phyloP scores from a whole-genome alignment of 2,113 vertebrate genomes.

The Speoplatyrhinus poulsoni region DNA sequence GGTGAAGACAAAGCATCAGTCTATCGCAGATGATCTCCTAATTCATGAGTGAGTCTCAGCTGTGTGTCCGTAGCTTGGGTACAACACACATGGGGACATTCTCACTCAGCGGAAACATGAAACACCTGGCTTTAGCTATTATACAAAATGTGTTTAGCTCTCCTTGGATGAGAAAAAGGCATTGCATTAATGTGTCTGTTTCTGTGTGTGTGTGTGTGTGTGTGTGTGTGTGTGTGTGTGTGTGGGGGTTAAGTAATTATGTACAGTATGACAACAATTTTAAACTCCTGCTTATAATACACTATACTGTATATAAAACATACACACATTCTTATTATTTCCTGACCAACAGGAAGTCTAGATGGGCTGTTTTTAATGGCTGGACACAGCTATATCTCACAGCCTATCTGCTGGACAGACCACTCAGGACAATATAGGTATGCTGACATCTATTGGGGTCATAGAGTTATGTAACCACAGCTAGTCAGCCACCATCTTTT shows the following conservation, averaged over 20 bases:
- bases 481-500: constrained; percentile 35
- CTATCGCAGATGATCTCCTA: not conserved
- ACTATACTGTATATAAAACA: too few species aligned
- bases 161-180: constrained; percentile 4
- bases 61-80: constrained; percentile 1
- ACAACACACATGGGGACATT: constrained; percentile 19
- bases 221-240: too few species aligned
- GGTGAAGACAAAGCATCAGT: constrained; percentile 2
- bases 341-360: constrained; percentile 16
- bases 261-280: not conserved
- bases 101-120: constrained; percentile 36
- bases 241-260: too few species aligned
- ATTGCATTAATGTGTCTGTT: too few species aligned
- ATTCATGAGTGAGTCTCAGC: constrained; percentile 1
- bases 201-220: too few species aligned
- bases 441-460: constrained; percentile 58
- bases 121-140: constrained; percentile 40
- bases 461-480: constrained; percentile 35
- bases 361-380: constrained; percentile 1
- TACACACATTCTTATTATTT: not conserved
- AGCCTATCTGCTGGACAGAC: constrained; percentile 18
- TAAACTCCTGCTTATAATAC: not conserved
- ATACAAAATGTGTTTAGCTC: constrained; percentile 11
- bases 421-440: not conserved
- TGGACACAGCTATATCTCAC: constrained; percentile 22